Percentiles rank a stretch among this genome's conserved stretches.
Evolutionary conservation across 2,113 vertebrate species (phyloP).

Genomic region (Bubo bubo): DNA sequence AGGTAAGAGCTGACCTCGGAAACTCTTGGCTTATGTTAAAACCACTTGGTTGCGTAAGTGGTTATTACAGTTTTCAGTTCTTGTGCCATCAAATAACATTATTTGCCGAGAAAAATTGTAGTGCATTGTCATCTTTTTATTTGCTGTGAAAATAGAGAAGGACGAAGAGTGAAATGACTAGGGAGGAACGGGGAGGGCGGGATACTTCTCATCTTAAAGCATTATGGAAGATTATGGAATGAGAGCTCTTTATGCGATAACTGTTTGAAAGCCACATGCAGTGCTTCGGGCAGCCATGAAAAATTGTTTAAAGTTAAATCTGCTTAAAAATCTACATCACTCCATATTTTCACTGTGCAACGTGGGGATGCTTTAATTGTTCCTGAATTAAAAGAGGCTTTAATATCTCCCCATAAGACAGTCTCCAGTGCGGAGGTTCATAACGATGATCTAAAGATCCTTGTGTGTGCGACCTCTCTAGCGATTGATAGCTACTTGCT

Average conservation of each 20-base stretch:
- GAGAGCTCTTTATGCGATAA: not conserved
- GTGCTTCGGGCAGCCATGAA: not conserved
- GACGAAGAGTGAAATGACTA: not conserved
- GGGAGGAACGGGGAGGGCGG: not conserved
- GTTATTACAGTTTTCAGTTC: not conserved
- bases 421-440: not conserved
- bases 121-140: not conserved
- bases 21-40: not conserved
- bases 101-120: not conserved
- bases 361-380: not conserved
- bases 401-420: not conserved
- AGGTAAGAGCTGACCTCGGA: not conserved
- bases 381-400: not conserved
- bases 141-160: not conserved
- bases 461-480: accelerated
- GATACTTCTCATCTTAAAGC: not conserved
- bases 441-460: accelerated
- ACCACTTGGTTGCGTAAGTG: accelerated
- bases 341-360: not conserved
- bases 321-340: not conserved
- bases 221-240: not conserved
- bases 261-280: not conserved
- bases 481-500: accelerated
- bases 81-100: not conserved
- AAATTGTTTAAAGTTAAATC: not conserved